These are phyloP conservation scores for Hemistola chrysoprasaria DNA, from an alignment of 2,888 invertebrate genomes.

Conservation along the genomic window DNA sequence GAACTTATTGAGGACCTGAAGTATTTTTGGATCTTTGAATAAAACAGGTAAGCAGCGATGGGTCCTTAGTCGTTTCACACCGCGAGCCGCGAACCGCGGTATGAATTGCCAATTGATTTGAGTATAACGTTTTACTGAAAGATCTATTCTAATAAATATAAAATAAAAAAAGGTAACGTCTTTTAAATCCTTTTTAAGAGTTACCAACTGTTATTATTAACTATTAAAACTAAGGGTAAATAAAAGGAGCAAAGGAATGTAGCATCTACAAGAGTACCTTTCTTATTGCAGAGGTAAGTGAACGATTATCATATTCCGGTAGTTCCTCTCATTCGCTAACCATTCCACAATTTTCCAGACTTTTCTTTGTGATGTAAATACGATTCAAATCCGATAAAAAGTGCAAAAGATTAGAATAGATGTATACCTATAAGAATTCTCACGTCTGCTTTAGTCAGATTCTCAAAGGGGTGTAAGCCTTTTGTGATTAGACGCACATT, in stretches of 20 bases:
- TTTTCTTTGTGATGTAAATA: slow-evolving; percentile 58
- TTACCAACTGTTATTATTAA: no score
- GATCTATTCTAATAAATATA: no score
- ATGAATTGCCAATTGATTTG: no score
- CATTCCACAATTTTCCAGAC: slow-evolving; percentile 37
- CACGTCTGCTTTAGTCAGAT: slow-evolving; percentile 52
- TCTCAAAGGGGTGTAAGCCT: slow-evolving; percentile 53
- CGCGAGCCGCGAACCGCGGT: no score
- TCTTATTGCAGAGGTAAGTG: slow-evolving; percentile 15
- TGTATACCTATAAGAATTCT: slow-evolving; percentile 43
- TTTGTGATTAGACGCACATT: slow-evolving; percentile 39
- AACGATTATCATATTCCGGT: slow-evolving; percentile 23
- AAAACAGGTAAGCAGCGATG: no score
- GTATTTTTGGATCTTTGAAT: no score
- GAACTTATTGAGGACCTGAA: no score
- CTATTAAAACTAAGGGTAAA: no score
- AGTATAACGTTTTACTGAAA: no score
- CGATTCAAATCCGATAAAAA: slow-evolving; percentile 58
- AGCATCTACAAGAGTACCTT: neutral
- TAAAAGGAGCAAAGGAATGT: slow-evolving; percentile 14
- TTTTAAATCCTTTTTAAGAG: no score
- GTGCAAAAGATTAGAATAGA: slow-evolving; percentile 52
- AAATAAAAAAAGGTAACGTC: no score
- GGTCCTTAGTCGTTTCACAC: no score
- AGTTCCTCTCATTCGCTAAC: slow-evolving; percentile 50